These are phyloP conservation scores for Gastracanthus pulcherrimus DNA, from an alignment of 2,888 invertebrate genomes.

Conservation along the genomic window DNA sequence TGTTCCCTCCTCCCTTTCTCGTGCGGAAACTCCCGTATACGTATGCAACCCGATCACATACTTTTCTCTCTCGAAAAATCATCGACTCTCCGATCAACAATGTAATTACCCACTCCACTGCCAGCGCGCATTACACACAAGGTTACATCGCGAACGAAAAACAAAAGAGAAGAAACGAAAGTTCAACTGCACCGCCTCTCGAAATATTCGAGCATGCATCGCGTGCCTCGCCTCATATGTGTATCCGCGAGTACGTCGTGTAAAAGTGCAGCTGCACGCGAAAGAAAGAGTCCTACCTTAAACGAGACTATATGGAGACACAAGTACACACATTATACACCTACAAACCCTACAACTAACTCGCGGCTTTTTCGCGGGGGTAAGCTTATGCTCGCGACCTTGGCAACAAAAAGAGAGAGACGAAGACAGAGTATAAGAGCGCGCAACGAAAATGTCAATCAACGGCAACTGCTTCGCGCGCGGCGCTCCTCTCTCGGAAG, in stretches of 20 bases:
- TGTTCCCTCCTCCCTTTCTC: too few relatives aligned
- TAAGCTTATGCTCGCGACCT: neutral
- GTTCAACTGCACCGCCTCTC: too few relatives aligned
- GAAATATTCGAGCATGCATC: too few relatives aligned
- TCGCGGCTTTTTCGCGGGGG: neutral
- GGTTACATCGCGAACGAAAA: neutral
- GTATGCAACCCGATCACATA: neutral
- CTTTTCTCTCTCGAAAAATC: neutral
- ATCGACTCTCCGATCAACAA: neutral
- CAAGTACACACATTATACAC: too few relatives aligned
- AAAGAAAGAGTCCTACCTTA: too few relatives aligned
- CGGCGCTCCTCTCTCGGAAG: constrained; percentile 27
- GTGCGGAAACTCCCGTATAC: too few relatives aligned
- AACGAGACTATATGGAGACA: too few relatives aligned
- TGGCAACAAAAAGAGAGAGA: neutral
- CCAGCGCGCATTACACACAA: too few relatives aligned
- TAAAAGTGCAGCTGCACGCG: neutral
- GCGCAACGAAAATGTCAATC: constrained; percentile 24
- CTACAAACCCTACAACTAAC: too few relatives aligned
- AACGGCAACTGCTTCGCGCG: constrained; percentile 4
- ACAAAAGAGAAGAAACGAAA: neutral
- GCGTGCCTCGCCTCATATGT: too few relatives aligned
- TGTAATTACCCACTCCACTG: neutral
- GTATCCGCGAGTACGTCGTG: too few relatives aligned
- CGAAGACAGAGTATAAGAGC: too few relatives aligned